A percentile compares a stretch with the other conserved stretches of the same genome.
Conservation (phyloP, 2,113 vertebrate genomes). For the Trogon surrucura region DNA sequence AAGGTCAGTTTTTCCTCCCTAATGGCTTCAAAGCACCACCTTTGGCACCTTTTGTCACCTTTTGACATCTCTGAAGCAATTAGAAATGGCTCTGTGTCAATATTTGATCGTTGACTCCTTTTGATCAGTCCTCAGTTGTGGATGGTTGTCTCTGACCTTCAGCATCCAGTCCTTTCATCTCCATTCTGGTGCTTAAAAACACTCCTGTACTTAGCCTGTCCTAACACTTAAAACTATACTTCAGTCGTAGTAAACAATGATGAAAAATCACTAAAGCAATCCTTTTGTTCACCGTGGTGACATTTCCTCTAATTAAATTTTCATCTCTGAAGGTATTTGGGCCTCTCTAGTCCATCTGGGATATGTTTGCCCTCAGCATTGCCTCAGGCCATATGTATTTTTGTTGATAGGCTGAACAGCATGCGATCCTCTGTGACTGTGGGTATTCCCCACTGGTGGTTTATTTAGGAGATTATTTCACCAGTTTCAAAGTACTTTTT, state of each 20-base stretch:
- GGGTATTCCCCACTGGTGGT: conserved; percentile 59
- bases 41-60: background rate
- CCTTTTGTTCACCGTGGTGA: conserved; percentile 70
- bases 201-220: conserved; percentile 47
- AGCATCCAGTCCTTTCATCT: conserved; percentile 20
- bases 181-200: conserved; percentile 1
- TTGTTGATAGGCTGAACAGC: conserved; percentile 65
- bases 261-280: conserved; percentile 51
- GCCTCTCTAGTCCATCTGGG: conserved; percentile 60
- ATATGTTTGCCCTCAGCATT: conserved; percentile 74
- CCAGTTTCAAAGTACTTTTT: conserved; percentile 52
- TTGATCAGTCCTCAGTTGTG: conserved; percentile 9
- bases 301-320: conserved; percentile 77
- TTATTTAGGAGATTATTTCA: conserved; percentile 67
- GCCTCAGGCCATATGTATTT: conserved; percentile 74
- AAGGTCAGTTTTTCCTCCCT: background rate
- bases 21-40: background rate
- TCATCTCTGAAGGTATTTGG: conserved; percentile 72
- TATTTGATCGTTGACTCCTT: conserved; percentile 29
- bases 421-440: conserved; percentile 21
- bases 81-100: conserved; percentile 16
- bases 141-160: conserved; percentile 31
- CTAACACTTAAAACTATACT: conserved; percentile 42
- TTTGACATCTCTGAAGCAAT: conserved; percentile 30
- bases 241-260: conserved; percentile 16